Conservation (phyloP, 2,113 vertebrate genomes). For the Salvelinus sp. region DNA sequence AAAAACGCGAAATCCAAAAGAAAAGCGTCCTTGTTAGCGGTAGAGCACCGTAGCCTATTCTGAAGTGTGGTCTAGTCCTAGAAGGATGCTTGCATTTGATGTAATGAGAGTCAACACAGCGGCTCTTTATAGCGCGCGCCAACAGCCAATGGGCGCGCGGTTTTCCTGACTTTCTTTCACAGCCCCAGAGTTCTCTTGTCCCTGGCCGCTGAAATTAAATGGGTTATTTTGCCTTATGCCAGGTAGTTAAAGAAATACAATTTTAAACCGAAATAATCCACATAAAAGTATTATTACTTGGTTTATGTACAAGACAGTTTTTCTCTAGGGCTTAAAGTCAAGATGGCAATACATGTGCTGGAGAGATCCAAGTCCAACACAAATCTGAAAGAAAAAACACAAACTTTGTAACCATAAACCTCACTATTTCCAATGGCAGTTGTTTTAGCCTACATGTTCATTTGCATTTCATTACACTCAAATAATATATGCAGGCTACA, state of each 20-base stretch:
- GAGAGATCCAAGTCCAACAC: too few species aligned
- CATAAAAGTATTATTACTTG: not conserved
- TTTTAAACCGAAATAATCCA: not conserved
- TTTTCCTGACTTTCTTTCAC: constrained; percentile 35
- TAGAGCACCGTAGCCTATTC: not conserved
- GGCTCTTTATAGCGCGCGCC: constrained; percentile 62
- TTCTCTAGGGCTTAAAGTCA: too few species aligned
- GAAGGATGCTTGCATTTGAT: constrained; percentile 58
- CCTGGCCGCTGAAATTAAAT: constrained; percentile 1
- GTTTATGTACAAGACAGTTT: too few species aligned
- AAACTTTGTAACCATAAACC: too few species aligned
- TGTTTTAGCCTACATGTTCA: too few species aligned
- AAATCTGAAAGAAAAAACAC: too few species aligned
- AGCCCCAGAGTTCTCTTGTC: constrained; percentile 14
- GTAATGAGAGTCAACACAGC: constrained; percentile 62
- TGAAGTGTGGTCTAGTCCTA: not conserved
- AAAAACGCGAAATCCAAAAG: not conserved
- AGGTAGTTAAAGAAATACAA: not conserved
- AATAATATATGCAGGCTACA: constrained; percentile 2
- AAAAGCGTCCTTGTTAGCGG: not conserved
- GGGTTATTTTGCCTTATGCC: not conserved
- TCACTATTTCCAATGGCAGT: too few species aligned
- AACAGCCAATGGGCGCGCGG: constrained; percentile 68
- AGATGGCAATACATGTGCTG: too few species aligned
- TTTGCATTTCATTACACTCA: not conserved